Conservation (phyloP, 2,113 vertebrate genomes). For the Ciconia boyciana region DNA sequence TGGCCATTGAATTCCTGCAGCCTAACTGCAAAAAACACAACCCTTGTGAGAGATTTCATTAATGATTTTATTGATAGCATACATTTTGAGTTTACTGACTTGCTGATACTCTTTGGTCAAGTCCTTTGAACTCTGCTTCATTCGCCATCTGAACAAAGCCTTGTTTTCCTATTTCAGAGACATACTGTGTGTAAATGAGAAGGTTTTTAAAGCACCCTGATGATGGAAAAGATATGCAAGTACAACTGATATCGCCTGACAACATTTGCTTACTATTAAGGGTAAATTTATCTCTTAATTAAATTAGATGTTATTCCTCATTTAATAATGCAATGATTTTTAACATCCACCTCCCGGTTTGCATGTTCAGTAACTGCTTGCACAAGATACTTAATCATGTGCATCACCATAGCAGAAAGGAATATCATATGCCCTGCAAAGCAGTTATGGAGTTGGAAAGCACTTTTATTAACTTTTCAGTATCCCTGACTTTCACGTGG, state of each 20-base stretch:
- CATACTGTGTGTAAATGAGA: background rate
- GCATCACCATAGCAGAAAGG: background rate
- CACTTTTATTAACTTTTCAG: background rate
- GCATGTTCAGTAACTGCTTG: background rate
- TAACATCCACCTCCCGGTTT: background rate
- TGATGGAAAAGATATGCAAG: background rate
- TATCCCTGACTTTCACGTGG: background rate
- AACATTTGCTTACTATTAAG: background rate
- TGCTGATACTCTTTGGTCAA: background rate
- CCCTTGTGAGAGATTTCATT: background rate
- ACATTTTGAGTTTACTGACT: background rate
- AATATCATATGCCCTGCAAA: background rate
- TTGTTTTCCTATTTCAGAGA: background rate
- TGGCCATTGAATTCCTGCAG: background rate
- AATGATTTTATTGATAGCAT: background rate
- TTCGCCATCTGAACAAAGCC: background rate
- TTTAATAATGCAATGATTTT: background rate
- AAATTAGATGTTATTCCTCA: background rate
- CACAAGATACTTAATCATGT: background rate
- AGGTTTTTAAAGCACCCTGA: background rate
- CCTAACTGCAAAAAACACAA: background rate
- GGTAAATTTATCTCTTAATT: background rate
- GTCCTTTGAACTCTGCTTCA: background rate
- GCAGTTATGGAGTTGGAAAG: background rate
- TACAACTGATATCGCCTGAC: background rate